Evolutionary conservation across 1,140 invertebrate species (phyloP), one percentile per base, ranked within the genome.

Genomic region (Papilio polyxenes): DNA sequence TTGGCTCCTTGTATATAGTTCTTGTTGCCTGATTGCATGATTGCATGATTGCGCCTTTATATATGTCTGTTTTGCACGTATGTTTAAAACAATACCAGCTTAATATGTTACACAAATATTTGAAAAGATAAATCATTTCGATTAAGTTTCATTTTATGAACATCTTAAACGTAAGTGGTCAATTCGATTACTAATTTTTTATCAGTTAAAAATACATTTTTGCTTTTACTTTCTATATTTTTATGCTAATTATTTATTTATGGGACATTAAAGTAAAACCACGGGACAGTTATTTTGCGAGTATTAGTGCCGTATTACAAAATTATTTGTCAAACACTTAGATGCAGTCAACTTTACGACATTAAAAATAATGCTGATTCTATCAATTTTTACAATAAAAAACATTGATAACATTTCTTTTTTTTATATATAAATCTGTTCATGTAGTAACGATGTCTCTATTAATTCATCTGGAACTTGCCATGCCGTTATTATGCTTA

Each of bases 1-100:
- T 31, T 65, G 44, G 48, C 62, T 31, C 75, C 49, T 31, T 65
- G 87, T 83, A 81, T 75, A 1, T 37, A 69, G 15, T 48, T 56
- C 20, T 72, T 69, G 62, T 48, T 62, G 59, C 78, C 44, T 15
- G 62, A 15, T 23, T 51, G 77, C 77, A 65, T 15, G 62, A 15
- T 23, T 51, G 77, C 77, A 65, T 80, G 77, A 62, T 23, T 86
- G 86, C 83, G 84, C 86, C 84, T 84, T 85, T 83, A 83, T 80
- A 75, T 75, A 78, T 87, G 75, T 83, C 10, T 23, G 62, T 65
- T 37, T 72, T 85, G 78, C 83, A 81, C 37, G 65, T 72, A 37
- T 72, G 6, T 72, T 69, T 37, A 2, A 6, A 72, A 65, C 62
- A 11, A 40, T 40, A 17, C 0, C 13, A 37, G 65, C 65, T 72